Conservation (phyloP, 92 coral and sea anemone genomes). For the Ricordea florida region DNA sequence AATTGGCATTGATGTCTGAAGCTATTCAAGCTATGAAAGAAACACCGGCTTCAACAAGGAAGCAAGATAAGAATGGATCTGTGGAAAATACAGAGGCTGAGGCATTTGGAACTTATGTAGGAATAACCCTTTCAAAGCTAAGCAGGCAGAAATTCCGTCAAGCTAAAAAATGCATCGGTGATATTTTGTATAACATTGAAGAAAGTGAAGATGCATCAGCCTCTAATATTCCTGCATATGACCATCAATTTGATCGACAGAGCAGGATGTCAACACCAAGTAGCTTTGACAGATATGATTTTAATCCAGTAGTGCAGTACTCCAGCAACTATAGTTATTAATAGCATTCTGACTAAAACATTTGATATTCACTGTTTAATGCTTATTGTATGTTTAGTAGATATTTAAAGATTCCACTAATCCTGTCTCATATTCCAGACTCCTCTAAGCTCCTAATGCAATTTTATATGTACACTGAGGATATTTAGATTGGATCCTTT, state of each 20-base stretch:
- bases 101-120: conserved; percentile 40
- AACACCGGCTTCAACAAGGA: not conserved
- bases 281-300: too few relatives aligned
- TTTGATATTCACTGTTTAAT: too few relatives aligned
- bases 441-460: too few relatives aligned
- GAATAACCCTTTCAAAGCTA: conserved; percentile 24
- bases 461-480: too few relatives aligned
- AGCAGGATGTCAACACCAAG: too few relatives aligned
- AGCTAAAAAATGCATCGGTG: conserved; percentile 47
- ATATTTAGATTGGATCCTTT: too few relatives aligned
- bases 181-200: conserved; percentile 31
- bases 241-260: not conserved
- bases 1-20: conserved; percentile 20
- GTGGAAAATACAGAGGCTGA: conserved; percentile 9
- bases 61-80: not conserved
- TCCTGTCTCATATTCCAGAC: too few relatives aligned
- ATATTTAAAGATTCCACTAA: too few relatives aligned
- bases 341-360: too few relatives aligned
- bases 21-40: conserved; percentile 19
- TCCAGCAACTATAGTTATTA: too few relatives aligned
- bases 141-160: not conserved
- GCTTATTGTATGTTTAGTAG: too few relatives aligned
- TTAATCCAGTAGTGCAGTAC: not conserved
- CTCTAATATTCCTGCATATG: not conserved
- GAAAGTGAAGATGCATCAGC: conserved; percentile 8